Evolutionary conservation across 30 jellyfish, hydroid and myxozoan genomes (phyloP), one percentile per base, ranked within the genome.

Genomic region (Aurelia aurita): DNA sequence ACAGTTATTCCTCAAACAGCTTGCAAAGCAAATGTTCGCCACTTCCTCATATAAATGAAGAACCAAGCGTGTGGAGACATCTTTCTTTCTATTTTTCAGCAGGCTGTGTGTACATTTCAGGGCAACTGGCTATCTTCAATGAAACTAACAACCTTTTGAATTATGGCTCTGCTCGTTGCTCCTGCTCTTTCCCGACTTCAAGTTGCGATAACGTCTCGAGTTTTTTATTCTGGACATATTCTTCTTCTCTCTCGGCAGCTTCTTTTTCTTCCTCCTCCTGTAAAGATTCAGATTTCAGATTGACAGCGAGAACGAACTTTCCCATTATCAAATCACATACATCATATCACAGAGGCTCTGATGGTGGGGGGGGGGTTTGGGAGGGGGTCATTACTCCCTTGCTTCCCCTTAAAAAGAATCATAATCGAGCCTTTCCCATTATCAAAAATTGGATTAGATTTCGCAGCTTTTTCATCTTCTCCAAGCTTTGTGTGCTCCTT

Each of bases 211-310:
- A 76, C 57, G 49, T 74, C 62, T 85, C 95, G 15, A 67, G 74
- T 44, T 74, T 77, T 43, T 72, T 64, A 53, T 75, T 69, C 25
- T 63, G 95, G 10, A 61, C 78, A 58, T 21, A 25, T 54, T 85
- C 85, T 61, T 85, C 79, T 65, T 85, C 95, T 63, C 89, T 63
- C 46, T 85, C 70, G 1, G 62, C 95, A 25, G 77, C 78, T 45
- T 85, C 83, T 58, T 63, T 63, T 20, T 85, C 95, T 47, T 74
- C 80, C 31, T 85, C 83, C 32, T 85, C 95, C 95, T 85, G 45
- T 18, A 55, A 75, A 28, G 51, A 39, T 39, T 39, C 51, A 39
- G 14, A 39, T 3, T 39, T 4, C 0, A 39, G 51, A 39, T 39
- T 39, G 51, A 39, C 51, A 39, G 16, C 51, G 15, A 39, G 51